Evolutionary conservation across 1,140 invertebrate genomes (phyloP).

Genomic region (Microplitis mediator): DNA sequence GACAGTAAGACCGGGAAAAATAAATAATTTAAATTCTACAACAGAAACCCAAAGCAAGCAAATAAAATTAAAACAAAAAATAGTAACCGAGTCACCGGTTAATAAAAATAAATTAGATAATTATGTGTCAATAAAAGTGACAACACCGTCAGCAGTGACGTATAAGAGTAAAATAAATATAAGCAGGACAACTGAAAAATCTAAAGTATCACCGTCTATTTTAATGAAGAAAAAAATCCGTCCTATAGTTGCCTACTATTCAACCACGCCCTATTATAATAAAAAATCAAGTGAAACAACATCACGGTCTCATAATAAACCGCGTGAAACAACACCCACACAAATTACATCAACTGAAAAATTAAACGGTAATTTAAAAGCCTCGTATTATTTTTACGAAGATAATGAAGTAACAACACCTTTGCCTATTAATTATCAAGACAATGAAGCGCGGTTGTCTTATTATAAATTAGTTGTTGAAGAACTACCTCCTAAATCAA

Average conservation of each 20-base stretch:
- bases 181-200: slow-evolving; percentile 31
- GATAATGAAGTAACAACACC: slow-evolving; percentile 52
- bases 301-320: slow-evolving; percentile 56
- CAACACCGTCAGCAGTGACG: background rate
- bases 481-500: too few relatives aligned
- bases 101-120: too few relatives aligned
- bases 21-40: slow-evolving; percentile 49
- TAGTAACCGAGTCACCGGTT: background rate
- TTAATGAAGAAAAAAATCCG: slow-evolving; percentile 60
- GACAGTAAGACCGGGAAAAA: slow-evolving; percentile 53
- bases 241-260: slow-evolving; percentile 67
- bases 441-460: slow-evolving; percentile 35
- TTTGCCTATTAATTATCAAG: slow-evolving; percentile 40
- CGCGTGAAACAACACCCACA: slow-evolving; percentile 52
- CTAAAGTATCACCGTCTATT: slow-evolving; percentile 41
- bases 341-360: slow-evolving; percentile 36
- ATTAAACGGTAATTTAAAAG: slow-evolving; percentile 36
- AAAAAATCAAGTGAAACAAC: slow-evolving; percentile 47
- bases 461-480: slow-evolving; percentile 44
- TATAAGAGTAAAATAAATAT: too few relatives aligned
- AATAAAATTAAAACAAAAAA: slow-evolving; percentile 35
- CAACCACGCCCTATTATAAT: slow-evolving; percentile 47
- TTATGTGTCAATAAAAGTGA: too few relatives aligned
- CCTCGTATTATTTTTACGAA: slow-evolving; percentile 58
- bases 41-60: slow-evolving; percentile 52